Evolutionary conservation across 2,113 vertebrate species (phyloP).

Genomic region (Epinephelus cyanopodus): DNA sequence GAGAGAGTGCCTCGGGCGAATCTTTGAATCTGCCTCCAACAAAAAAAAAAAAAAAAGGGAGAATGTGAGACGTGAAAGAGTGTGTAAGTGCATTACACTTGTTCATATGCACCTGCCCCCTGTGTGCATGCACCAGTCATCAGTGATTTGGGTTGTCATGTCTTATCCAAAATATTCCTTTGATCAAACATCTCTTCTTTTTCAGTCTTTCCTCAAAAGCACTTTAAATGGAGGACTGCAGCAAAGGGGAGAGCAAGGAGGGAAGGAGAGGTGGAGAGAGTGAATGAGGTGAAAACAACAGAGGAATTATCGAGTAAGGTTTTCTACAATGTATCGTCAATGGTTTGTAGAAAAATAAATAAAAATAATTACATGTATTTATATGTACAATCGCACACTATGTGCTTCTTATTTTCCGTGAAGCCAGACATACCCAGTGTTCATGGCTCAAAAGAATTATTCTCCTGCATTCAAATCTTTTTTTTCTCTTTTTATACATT

Average conservation of each 20-base stretch:
- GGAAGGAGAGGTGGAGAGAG: background rate
- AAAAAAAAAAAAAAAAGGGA: background rate
- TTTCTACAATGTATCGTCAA: background rate
- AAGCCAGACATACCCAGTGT: background rate
- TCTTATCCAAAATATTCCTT: slow-evolving; percentile 39
- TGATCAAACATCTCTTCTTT: slow-evolving; percentile 56
- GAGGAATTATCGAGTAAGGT: background rate
- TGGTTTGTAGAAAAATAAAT: background rate
- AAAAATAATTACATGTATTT: background rate
- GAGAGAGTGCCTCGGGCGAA: slow-evolving; percentile 43
- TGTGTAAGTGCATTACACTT: background rate
- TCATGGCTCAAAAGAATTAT: background rate
- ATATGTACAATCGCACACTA: background rate
- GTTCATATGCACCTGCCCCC: background rate
- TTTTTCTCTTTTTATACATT: too few relatives aligned
- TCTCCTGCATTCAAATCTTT: background rate
- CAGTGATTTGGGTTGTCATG: slow-evolving; percentile 46
- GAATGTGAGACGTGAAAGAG: background rate
- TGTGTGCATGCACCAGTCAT: slow-evolving; percentile 23
- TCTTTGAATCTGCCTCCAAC: slow-evolving; percentile 47
- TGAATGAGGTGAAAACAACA: background rate
- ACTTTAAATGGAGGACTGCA: slow-evolving; percentile 5
- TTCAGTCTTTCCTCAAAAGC: slow-evolving; percentile 40
- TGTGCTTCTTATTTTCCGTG: background rate
- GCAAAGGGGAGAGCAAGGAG: background rate